Evolutionary conservation across 2,113 vertebrate species (phyloP), one percentile per base, ranked within the genome.

Genomic region (Xenotilapia flavipinnis): DNA sequence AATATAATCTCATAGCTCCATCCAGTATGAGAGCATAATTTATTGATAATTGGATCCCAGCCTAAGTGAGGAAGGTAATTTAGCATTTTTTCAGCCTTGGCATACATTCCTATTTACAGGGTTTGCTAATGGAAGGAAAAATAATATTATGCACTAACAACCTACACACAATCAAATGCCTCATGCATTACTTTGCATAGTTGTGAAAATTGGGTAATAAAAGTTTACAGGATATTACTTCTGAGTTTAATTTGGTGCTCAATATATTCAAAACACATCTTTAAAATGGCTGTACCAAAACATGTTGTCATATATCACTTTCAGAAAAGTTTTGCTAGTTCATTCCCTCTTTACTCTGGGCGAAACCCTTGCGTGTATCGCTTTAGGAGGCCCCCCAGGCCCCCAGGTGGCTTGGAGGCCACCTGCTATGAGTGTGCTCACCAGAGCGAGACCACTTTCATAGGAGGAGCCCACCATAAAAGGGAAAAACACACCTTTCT

Each of bases 11-110:
- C 88, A 93, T 87, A 96, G 96, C 97, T 97, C 95, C 97, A 97
- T 97, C 96, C 97, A 94, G 80, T 96, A 95, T 97, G 97, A 98
- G 97, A 96, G 96, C 95, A 93, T 97, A 96, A 98, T 99, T 98
- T 98, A 99, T 98, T 97, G 97, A 97, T 97, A 96, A 97, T 92
- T 98, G 97, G 97, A 97, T 98, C 95, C 92, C 94, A 95, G 96
- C 97, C 97, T 97, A 97, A 98, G 95, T 95, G 96, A 96, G 95
- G 93, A 96, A 96, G 97, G 97, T 96, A 97, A 96, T 96, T 96
- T 97, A 95, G 95, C 82, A 95, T 94, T 93, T 95, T 90, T 94
- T 90, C 92, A 88, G 94, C 88, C 93, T 94, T 95, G 94, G 94
- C 93, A 92, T 92, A 93, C 91, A 94, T 95, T 95, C 90, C 87